Conservation (phyloP, 1,140 invertebrate species). For the Hylaeus anthracinus region DNA sequence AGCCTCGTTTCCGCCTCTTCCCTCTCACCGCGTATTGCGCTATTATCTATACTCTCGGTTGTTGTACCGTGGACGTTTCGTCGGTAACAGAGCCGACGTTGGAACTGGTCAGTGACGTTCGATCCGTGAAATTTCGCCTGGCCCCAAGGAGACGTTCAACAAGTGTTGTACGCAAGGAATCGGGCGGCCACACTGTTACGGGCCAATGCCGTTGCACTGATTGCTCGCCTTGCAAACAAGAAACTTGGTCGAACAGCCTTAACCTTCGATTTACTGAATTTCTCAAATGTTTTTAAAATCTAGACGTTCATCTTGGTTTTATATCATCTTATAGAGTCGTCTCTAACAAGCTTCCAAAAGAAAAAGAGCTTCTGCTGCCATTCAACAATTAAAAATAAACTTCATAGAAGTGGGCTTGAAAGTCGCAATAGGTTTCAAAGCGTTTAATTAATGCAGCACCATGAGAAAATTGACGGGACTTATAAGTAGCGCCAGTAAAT, state of each 20-base stretch:
- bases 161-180: slow-evolving; percentile 35
- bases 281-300: no score
- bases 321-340: no score
- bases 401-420: no score
- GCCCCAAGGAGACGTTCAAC: slow-evolving; percentile 23
- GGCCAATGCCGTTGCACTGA: slow-evolving; percentile 5
- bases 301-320: no score
- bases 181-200: not conserved
- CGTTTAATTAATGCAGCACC: no score
- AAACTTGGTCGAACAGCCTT: not conserved
- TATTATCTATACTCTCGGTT: slow-evolving; percentile 56
- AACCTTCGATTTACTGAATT: not conserved
- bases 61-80: slow-evolving; percentile 50
- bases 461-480: no score
- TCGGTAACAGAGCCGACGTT: slow-evolving; percentile 36
- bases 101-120: slow-evolving; percentile 48
- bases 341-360: no score
- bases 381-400: no score
- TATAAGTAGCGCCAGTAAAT: no score
- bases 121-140: slow-evolving; percentile 41
- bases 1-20: slow-evolving; percentile 62
- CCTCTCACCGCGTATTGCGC: slow-evolving; percentile 55
- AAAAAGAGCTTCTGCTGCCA: no score
- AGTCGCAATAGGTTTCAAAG: no score
- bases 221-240: not conserved